phyloP scores from a whole-genome alignment of 1,140 invertebrate genomes.

The Diabrotica undecimpunctata region DNA sequence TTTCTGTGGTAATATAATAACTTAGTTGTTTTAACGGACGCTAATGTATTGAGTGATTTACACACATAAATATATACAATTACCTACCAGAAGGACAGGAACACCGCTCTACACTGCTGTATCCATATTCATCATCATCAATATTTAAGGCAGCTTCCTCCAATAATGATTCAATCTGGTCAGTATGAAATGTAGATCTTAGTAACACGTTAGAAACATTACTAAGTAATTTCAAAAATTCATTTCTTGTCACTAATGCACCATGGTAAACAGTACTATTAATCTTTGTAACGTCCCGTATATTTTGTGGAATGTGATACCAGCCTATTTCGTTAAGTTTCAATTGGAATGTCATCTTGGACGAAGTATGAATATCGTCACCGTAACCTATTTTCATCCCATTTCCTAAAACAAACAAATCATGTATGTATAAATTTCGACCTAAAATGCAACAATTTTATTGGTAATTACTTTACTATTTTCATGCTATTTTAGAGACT shows the following conservation, averaged over 20 bases:
- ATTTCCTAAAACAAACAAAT: constrained; percentile 48
- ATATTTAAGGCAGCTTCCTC: constrained; percentile 34
- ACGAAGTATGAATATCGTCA: constrained; percentile 51
- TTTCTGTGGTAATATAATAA: no score
- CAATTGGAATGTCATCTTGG: constrained; percentile 55
- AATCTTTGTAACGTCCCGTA: constrained; percentile 58
- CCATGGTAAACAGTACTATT: constrained; percentile 59
- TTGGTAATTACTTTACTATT: no score
- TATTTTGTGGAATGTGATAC: constrained; percentile 65
- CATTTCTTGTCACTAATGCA: constrained; percentile 62
- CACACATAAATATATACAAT: background rate
- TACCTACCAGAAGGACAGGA: constrained; percentile 53
- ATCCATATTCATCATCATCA: constrained; percentile 28
- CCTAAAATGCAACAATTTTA: no score
- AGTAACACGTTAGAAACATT: constrained; percentile 78
- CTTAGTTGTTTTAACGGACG: no score
- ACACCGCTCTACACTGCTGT: constrained; percentile 59
- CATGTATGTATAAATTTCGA: constrained; percentile 63
- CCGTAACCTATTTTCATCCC: constrained; percentile 60
- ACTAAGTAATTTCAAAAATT: constrained; percentile 82
- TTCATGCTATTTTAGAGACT: no score
- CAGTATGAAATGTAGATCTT: constrained; percentile 84
- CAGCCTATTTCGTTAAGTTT: constrained; percentile 66
- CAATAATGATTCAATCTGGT: constrained; percentile 80
- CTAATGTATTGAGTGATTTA: no score